phyloP scores from a whole-genome alignment of 2,113 vertebrate genomes.

The Hydrolagus affinis region DNA sequence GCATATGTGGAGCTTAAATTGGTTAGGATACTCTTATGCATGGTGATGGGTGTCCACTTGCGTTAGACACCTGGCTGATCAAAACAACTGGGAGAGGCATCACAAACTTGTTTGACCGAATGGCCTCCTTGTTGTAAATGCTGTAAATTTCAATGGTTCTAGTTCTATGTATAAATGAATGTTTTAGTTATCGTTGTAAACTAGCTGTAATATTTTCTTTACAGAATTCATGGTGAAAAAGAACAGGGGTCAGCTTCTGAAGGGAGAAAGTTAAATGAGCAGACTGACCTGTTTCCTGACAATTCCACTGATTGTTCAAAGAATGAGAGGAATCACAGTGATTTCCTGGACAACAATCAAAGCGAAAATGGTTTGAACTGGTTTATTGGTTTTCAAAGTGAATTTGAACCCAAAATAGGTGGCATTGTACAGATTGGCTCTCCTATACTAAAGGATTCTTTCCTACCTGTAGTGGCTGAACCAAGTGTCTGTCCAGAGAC shows the following conservation, averaged over 20 bases:
- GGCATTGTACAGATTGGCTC: background rate
- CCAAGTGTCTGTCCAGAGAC: too few species aligned
- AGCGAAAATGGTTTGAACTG: background rate
- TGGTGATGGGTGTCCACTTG: too few species aligned
- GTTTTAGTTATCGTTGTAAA: background rate
- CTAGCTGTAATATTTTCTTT: background rate
- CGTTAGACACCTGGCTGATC: too few species aligned
- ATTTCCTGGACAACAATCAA: background rate
- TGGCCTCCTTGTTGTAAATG: too few species aligned
- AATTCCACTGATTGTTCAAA: background rate
- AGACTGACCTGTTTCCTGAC: background rate
- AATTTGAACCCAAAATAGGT: background rate
- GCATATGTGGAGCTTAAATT: too few species aligned
- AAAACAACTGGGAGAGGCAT: too few species aligned
- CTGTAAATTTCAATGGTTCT: too few species aligned
- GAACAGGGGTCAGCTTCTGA: background rate
- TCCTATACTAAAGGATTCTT: background rate
- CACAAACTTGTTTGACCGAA: too few species aligned
- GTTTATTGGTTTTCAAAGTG: conserved; percentile 16
- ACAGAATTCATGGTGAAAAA: background rate
- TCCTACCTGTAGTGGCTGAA: background rate
- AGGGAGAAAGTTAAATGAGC: background rate
- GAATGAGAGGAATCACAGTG: background rate
- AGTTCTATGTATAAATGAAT: background rate
- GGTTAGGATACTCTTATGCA: too few species aligned